These are phyloP conservation scores for Lepidurus apus DNA, from an alignment of 1,140 invertebrate genomes.

Conservation along the genomic window DNA sequence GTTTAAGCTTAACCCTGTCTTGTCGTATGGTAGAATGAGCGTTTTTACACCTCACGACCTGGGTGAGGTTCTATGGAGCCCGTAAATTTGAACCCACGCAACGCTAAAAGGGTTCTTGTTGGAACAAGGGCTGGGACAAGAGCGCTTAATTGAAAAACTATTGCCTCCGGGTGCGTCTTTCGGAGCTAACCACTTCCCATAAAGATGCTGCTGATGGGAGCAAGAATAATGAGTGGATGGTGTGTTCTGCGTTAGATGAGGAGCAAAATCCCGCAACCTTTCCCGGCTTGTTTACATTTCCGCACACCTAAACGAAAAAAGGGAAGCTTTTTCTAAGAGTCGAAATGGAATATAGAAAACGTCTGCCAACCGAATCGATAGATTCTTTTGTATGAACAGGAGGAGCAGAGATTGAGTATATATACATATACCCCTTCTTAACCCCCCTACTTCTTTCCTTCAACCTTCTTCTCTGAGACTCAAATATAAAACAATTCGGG, in stretches of 20 bases:
- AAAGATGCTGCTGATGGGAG: not conserved
- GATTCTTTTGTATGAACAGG: too few relatives aligned
- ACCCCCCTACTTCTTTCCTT: too few relatives aligned
- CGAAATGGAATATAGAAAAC: not conserved
- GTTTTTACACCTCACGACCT: too few relatives aligned
- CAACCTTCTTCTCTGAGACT: too few relatives aligned
- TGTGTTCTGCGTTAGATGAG: not conserved
- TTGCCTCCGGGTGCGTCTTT: not conserved
- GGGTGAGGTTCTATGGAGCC: not conserved
- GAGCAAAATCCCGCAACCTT: not conserved
- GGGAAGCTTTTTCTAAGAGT: not conserved
- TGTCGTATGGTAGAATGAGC: too few relatives aligned
- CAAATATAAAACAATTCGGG: too few relatives aligned
- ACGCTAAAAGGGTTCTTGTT: not conserved
- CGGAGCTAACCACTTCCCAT: not conserved
- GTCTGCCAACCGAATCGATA: not conserved
- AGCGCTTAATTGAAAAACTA: slow-evolving; percentile 15
- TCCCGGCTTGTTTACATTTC: not conserved
- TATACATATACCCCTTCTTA: too few relatives aligned
- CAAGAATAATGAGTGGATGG: not conserved
- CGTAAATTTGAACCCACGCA: not conserved
- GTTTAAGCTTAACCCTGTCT: too few relatives aligned
- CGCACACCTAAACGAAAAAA: not conserved
- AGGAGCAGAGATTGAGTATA: too few relatives aligned
- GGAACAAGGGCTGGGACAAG: not conserved